Base-by-base conservation (phyloP, 1,140 invertebrate species). In the Lepidostoma basale region DNA sequence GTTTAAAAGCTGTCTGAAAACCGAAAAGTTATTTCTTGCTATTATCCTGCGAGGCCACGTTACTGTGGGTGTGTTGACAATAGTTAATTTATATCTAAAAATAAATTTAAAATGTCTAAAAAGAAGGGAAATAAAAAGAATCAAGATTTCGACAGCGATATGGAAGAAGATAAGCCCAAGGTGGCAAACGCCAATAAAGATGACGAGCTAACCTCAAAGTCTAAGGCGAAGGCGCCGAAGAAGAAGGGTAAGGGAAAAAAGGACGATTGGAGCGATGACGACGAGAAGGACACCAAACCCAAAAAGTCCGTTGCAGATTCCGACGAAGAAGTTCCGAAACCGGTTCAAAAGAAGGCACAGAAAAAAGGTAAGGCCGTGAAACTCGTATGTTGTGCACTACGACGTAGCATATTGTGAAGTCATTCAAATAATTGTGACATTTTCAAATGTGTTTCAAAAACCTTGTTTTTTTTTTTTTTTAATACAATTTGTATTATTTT, bases 41-140 rank as follows among this genome's bases (percentile, higher is more conserved):
- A 47, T 6, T 42, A 56, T 66, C 54, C 49, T 40, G 68, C 30
- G 22, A 39, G 36, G 69, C 69, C 69, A 72, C 69, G 69, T 72
- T 72, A 33, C 45, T 23, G 47, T 30, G 52, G 30, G 45, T 39
- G 36, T 71, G 52, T 33, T 68, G 62, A 72, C 56, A 62, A 40
- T 68, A 56, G 39, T 59, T 16, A 20, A 25, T 44, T 68, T 59
- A 22, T 39, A 25, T 26, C 56, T 16, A 63, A 16, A 56, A 60
- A 62, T 56, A 58, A 45, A 20, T 56, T 23, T 1, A 75, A 72
- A 36, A 87, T 87, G 85, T 85, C 85, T 8, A 89, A 88, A 76
- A 87, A 86, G 76, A 85, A 83, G 72, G 83, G 84, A 33, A 84
- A 82, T 68, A 88, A 87, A 74, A 89, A 88, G 74, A 86, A 85